Conservation (phyloP, 2,888 invertebrate species). For the Heliconius sara region DNA sequence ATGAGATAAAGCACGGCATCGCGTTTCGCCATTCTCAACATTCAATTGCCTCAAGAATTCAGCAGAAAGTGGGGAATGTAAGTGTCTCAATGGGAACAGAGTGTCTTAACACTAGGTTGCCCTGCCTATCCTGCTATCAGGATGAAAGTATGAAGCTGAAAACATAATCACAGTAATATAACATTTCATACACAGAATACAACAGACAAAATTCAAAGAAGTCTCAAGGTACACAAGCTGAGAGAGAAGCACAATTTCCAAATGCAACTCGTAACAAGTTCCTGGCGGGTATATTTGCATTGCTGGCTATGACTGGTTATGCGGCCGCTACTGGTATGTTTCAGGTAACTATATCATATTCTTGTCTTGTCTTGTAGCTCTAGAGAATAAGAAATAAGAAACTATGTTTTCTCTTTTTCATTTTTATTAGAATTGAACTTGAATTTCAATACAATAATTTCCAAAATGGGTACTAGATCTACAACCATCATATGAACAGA, state of each 20-base stretch:
- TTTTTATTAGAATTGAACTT: too few species aligned
- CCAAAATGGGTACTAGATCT: too few species aligned
- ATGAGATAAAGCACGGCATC: too few species aligned
- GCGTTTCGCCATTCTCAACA: too few species aligned
- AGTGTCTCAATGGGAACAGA: too few species aligned
- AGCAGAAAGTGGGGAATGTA: too few species aligned
- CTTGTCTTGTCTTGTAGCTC: background rate
- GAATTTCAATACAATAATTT: too few species aligned
- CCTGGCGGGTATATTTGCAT: slow-evolving; percentile 86
- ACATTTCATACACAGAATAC: slow-evolving; percentile 62
- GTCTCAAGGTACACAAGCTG: slow-evolving; percentile 77
- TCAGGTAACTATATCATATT: slow-evolving; percentile 70
- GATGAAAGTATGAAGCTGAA: too few species aligned
- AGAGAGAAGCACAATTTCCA: slow-evolving; percentile 85
- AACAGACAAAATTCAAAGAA: slow-evolving; percentile 72
- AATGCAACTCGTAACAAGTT: slow-evolving; percentile 88
- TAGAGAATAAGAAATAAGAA: background rate
- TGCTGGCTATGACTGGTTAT: slow-evolving; percentile 88
- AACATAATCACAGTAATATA: background rate
- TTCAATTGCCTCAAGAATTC: too few species aligned
- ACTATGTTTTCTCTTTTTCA: background rate
- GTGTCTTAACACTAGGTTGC: too few species aligned
- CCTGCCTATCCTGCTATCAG: too few species aligned
- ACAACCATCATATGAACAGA: too few species aligned
- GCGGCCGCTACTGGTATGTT: slow-evolving; percentile 88